These are phyloP conservation scores for Cyphomyrus plagiostoma DNA, from an alignment of 2,113 vertebrate species.

Conservation along the genomic window DNA sequence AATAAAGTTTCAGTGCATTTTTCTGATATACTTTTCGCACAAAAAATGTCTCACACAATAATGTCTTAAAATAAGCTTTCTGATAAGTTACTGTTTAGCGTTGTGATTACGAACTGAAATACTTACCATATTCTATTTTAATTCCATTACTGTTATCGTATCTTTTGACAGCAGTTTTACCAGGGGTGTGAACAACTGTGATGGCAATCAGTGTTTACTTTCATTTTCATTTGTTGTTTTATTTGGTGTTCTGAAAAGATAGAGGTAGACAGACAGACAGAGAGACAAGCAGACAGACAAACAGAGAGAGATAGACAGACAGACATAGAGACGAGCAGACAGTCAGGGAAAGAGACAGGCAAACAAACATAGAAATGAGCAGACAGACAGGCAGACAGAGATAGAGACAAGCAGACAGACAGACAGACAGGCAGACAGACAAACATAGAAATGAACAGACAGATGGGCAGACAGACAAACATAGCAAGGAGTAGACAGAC, in stretches of 20 bases:
- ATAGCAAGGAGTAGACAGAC: too few relatives aligned
- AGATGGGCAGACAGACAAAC: too few relatives aligned
- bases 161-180: not conserved
- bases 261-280: not conserved
- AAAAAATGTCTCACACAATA: not conserved
- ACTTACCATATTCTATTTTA: not conserved
- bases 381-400: not conserved
- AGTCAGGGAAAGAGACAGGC: too few relatives aligned
- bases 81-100: not conserved
- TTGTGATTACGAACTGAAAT: not conserved
- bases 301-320: not conserved
- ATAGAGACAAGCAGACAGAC: not conserved
- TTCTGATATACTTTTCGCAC: not conserved
- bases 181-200: not conserved
- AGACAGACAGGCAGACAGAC: not conserved
- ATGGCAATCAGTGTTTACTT: not conserved
- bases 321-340: not conserved
- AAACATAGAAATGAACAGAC: not conserved
- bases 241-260: not conserved
- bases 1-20: not conserved
- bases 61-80: not conserved
- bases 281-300: not conserved
- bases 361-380: not conserved
- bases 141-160: not conserved
- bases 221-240: not conserved